Evolutionary conservation across 2,113 vertebrate genomes (phyloP), one percentile per base, ranked within the genome.

Genomic region (Lepisosteus oculatus): DNA sequence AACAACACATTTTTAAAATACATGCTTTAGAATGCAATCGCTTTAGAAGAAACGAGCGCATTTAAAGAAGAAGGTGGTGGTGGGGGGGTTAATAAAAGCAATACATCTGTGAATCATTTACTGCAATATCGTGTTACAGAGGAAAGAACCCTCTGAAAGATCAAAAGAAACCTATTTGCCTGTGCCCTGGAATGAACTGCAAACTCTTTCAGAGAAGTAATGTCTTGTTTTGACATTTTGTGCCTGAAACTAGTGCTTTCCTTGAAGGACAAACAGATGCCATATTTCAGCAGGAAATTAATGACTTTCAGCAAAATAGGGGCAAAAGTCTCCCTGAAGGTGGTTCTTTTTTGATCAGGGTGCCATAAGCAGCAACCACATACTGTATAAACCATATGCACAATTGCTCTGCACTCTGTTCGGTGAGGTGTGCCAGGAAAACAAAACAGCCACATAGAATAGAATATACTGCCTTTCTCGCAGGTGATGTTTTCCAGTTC

Each of bases 91-190:
- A 72, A 59, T 51, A 59, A 72, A 59, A 67, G 15, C 6, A 2
- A 67, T 43, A 67, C 71, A 72, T 66, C 64, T 67, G 55, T 51
- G 61, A 72, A 43, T 13, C 65, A 45, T 67, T 61, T 71, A 11
- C 11, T 47, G 44, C 59, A 59, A 67, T 42, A 41, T 43, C 47
- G 43, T n/a, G 55, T 55, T 72, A 67, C 65, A 47, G 14, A 67
- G 65, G 17, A n/a, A 69, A 51, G 29, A 64, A 15, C 47, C 17
- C 66, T 68, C 11, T 8, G 8, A 8, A 29, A 55, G 66, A 72
- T 67, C 55, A 67, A 66, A 65, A 67, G n/a, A 61, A 57, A 66
- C 43, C 55, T 41, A 56, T 47, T 14, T 67, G 55, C 17, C 56
- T 47, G 8, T n/a, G 9, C n/a, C 15, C 45, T 47, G 17, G 66